Evolutionary conservation across 2,113 vertebrate species (phyloP), one percentile per base, ranked within the genome.

Genomic region (Cercocebus atys): DNA sequence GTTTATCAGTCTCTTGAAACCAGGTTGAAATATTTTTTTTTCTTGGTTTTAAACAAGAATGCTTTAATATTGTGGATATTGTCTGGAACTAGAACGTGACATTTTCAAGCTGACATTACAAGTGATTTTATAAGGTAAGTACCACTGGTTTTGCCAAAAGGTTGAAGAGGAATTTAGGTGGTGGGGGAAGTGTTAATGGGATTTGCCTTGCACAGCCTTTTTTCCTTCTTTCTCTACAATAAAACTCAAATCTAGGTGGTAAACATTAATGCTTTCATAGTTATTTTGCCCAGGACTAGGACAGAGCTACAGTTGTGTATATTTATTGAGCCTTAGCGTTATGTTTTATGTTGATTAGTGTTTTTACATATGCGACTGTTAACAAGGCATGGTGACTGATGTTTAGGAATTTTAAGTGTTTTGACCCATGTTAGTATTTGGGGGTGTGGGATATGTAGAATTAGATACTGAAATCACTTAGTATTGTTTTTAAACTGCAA

Each of bases 41-140:
- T 50, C 73, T 85, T 96, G 83, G 40, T 57, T 80, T 96, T 97
- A 95, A 92, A 22, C 94, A 93, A 87, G 78, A 87, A 57, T 92
- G 50, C 22, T 88, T 97, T 96, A 78, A 92, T 93, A 22, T 75
- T 94, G 50, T 96, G 93, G 25, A 17, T 93, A 32, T 87, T 96
- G 84, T 94, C 66, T 97, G 96, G 89, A 90, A 88, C 22, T 97
- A 90, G 84, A 97, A 97, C 59, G 94, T 97, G 92, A 11, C 57
- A 92, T 82, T 95, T 95, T 95, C 76, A 95, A 82, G 95, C 64
- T 92, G 91, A 96, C 85, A 90, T 95, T 94, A 94, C 94, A 96
- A 89, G 93, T 95, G 55, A 55, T 95, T 92, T 95, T 88, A 80
- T 76, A 94, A 98, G 98, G 98, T 98, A 98, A 98, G 98, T 98